Evolutionary conservation across 2,888 invertebrate genomes (phyloP), one percentile per base, ranked within the genome.

Genomic region (Xestia xanthographa): DNA sequence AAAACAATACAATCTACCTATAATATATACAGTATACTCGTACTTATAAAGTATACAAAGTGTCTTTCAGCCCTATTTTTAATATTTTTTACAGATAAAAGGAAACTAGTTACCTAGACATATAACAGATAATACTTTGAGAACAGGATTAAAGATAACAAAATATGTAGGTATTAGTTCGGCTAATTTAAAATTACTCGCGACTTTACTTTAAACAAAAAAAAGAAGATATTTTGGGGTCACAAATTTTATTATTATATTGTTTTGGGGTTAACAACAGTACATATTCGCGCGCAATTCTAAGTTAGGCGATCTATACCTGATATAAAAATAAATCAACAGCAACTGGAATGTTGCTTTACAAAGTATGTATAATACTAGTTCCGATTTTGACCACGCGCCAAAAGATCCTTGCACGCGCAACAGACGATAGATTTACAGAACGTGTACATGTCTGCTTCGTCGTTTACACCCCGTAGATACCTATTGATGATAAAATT

Each of bases 311-410:
- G 6, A 70, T 8, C 34, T 14, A 29, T 26, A 17, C 0, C 17
- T 26, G 26, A 45, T 12, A 38, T 43, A 5, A 78, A 50, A 34
- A 63, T 26, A 66, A 73, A 63, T 26, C 43, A 81, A 63, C 20
- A 50, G 63, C 81, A 79, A 81, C 68, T 68, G n/a, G 65, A 81
- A 75, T 75, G 17, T 58, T 81, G 67, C 82, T 65, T 48, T 48
- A 62, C 8, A 72, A 68, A 68, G 53, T 69, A 80, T 75, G 53
- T 69, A 80, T 75, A 79, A 81, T 79, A 81, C 58, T 75, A 65
- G n/a, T 53, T 56, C 26, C 14, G 26, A 56, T 56, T 56, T 56
- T 56, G 26, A 56, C 56, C 56, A 56, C 14, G 26, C 5, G 56
- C 26, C 2, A 26, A 56, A 12, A 26, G 12, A 56, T 26, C 56